phyloP scores from a whole-genome alignment of 2,113 vertebrate genomes.

The Hassar affinis region DNA sequence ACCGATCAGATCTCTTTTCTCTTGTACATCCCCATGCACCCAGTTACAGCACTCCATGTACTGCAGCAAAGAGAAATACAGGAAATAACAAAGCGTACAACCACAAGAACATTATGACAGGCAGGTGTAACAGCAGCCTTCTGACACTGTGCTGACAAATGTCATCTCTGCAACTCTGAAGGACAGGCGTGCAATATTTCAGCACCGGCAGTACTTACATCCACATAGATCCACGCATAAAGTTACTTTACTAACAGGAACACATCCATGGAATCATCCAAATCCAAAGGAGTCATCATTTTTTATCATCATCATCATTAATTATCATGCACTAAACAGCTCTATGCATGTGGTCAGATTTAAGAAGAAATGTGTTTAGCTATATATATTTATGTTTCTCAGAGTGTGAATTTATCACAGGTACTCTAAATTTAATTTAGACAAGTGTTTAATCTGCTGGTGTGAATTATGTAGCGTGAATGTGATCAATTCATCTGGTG shows the following conservation, averaged over 20 bases:
- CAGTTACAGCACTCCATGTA: background rate
- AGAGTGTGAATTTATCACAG: background rate
- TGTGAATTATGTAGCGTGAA: background rate
- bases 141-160: constrained; percentile 36
- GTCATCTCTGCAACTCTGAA: constrained; percentile 28
- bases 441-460: background rate
- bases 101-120: background rate
- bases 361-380: background rate
- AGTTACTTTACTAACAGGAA: background rate
- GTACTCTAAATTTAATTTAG: background rate
- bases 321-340: background rate
- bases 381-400: background rate
- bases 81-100: background rate
- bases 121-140: background rate
- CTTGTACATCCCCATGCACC: background rate
- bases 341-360: background rate
- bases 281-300: background rate
- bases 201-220: constrained; percentile 19
- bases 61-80: background rate
- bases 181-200: constrained; percentile 12
- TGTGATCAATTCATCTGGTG: background rate
- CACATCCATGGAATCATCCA: background rate
- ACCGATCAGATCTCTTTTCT: background rate
- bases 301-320: background rate
- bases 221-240: background rate